Percentiles rank a stretch among this genome's conserved stretches.
Evolutionary conservation across 2,113 vertebrate genomes (phyloP).

Genomic region (Pelodiscus sinensis): DNA sequence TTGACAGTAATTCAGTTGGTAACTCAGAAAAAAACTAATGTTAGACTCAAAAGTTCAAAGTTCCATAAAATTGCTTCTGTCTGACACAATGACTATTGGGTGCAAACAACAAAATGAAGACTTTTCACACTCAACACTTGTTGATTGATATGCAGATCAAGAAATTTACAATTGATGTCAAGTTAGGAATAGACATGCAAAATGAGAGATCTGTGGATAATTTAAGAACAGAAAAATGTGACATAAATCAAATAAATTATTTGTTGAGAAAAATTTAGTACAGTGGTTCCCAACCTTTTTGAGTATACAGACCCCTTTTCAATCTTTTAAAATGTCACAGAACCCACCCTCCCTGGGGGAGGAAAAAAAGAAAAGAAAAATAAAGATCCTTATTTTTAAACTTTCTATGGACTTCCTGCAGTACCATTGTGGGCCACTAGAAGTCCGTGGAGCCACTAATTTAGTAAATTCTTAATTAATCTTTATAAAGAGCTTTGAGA

Average conservation of each 20-base stretch:
- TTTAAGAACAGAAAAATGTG: neutral
- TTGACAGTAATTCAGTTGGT: constrained; percentile 54
- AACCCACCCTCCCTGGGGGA: too few relatives aligned
- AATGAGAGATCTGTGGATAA: neutral
- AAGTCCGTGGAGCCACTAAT: neutral
- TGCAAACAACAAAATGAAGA: neutral
- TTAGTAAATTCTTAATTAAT: neutral
- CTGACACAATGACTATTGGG: neutral
- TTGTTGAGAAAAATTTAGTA: neutral
- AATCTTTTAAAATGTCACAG: too few relatives aligned
- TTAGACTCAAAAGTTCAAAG: constrained; percentile 55
- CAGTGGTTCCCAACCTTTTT: too few relatives aligned
- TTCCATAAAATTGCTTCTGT: neutral
- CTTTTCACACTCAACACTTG: neutral
- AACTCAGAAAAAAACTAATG: constrained; percentile 54
- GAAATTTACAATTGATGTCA: neutral
- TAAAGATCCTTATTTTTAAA: too few relatives aligned
- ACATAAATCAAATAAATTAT: constrained; percentile 36
- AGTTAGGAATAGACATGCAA: neutral
- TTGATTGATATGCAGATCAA: neutral
- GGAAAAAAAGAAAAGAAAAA: too few relatives aligned
- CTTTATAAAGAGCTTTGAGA: neutral
- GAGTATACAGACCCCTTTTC: too few relatives aligned
- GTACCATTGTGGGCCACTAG: too few relatives aligned
- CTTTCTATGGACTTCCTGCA: too few relatives aligned